Percentiles rank a stretch among this genome's conserved stretches.
Conservation (phyloP, 2,113 vertebrate species). For the Siphamia tubifer region DNA sequence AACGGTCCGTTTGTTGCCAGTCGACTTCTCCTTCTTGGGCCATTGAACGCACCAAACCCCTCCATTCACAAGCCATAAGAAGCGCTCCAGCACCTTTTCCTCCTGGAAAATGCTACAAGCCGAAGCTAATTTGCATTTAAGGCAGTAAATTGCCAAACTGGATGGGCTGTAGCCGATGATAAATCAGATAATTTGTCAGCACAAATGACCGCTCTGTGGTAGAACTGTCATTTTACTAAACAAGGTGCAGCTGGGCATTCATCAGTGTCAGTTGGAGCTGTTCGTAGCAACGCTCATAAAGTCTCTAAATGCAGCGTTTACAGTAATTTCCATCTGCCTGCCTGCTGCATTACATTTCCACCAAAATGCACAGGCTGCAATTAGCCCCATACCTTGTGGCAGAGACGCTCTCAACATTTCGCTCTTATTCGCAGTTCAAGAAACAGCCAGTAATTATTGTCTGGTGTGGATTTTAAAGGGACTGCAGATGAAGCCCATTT, state of each 20-base stretch:
- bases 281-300: constrained; percentile 43
- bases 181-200: constrained; percentile 59
- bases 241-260: constrained; percentile 52
- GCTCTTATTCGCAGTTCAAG: constrained; percentile 19
- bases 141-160: constrained; percentile 36
- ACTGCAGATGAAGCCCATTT: constrained; percentile 36
- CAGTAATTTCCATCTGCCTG: constrained; percentile 50
- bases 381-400: constrained; percentile 50
- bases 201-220: constrained; percentile 53
- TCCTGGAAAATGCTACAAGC: constrained; percentile 19
- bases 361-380: constrained; percentile 33
- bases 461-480: constrained; percentile 40
- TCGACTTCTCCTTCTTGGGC: constrained; percentile 5
- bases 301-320: constrained; percentile 54
- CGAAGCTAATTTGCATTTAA: constrained; percentile 37
- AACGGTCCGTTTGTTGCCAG: constrained; percentile 32
- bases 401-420: constrained; percentile 3
- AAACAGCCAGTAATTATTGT: constrained; percentile 55
- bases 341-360: constrained; percentile 33
- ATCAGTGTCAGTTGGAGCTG: constrained; percentile 60
- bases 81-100: not conserved
- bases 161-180: constrained; percentile 30
- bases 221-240: constrained; percentile 62
- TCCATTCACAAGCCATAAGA: constrained; percentile 3
- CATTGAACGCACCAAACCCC: not conserved